phyloP scores from a whole-genome alignment of 2,888 invertebrate genomes.

The Morpho helenor region DNA sequence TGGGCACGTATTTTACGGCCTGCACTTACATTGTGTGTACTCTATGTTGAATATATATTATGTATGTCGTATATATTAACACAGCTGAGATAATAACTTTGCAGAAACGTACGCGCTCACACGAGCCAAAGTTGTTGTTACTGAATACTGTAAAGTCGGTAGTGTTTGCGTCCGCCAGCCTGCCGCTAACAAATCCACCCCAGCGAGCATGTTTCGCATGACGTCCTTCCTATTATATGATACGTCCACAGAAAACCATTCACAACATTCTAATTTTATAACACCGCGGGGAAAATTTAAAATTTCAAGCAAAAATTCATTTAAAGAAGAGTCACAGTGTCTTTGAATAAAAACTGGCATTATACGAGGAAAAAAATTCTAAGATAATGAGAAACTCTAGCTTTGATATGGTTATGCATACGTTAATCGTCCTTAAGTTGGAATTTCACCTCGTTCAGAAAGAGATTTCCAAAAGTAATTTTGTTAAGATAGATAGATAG shows the following conservation, averaged over 20 bases:
- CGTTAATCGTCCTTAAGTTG: too few species aligned
- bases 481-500: too few species aligned
- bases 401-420: too few species aligned
- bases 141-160: background rate
- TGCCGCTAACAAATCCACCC: conserved; percentile 39
- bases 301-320: conserved; percentile 20
- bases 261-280: conserved; percentile 49
- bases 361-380: conserved; percentile 11
- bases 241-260: conserved; percentile 43
- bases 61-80: conserved; percentile 1
- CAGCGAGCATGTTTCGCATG: conserved; percentile 33
- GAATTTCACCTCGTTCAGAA: too few species aligned
- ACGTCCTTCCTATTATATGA: conserved; percentile 38
- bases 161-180: background rate
- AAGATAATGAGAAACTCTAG: too few species aligned
- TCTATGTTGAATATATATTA: background rate
- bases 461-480: too few species aligned
- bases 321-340: conserved; percentile 24
- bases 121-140: conserved; percentile 17
- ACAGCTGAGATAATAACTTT: conserved; percentile 14
- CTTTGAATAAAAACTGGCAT: conserved; percentile 21
- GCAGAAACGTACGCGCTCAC: conserved; percentile 12
- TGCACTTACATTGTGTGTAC: too few species aligned
- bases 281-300: conserved; percentile 20
- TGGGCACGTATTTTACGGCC: too few species aligned